These are phyloP conservation scores for Leucozona laternaria DNA, from an alignment of 2,888 invertebrate species.

Conservation along the genomic window DNA sequence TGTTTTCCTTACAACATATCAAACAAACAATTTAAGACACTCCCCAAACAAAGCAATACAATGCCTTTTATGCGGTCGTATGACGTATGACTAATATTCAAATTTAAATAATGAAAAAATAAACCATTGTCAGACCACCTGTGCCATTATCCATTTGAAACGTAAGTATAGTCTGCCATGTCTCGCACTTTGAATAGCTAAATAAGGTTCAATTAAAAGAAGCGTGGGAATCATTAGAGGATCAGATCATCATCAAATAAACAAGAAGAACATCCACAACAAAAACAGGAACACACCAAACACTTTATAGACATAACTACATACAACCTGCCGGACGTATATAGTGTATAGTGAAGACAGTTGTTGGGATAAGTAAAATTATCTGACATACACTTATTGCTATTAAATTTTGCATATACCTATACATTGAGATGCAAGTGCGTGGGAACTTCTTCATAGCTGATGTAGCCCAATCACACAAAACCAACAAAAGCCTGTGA, in stretches of 20 bases:
- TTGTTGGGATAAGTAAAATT: conserved; percentile 25
- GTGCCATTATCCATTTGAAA: conserved; percentile 44
- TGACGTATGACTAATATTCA: conserved; percentile 14
- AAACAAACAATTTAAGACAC: background rate
- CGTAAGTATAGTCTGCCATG: background rate
- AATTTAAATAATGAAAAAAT: conserved; percentile 25
- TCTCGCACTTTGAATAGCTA: conserved; percentile 48
- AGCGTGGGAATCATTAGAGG: conserved; percentile 61
- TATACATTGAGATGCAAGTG: conserved; percentile 28
- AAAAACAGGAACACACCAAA: background rate
- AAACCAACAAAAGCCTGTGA: conserved; percentile 39
- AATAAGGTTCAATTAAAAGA: conserved; percentile 61
- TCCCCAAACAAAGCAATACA: conserved; percentile 10
- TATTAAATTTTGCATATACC: conserved; percentile 54
- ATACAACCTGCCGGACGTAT: conserved; percentile 47
- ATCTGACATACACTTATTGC: conserved; percentile 47
- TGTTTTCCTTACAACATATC: background rate
- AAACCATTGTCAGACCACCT: conserved; percentile 46
- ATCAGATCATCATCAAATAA: conserved; percentile 31
- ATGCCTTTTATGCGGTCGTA: background rate
- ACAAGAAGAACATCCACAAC: background rate
- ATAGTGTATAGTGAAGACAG: conserved; percentile 2
- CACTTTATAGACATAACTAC: conserved; percentile 32
- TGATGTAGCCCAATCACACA: background rate
- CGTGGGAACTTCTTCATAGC: conserved; percentile 65